Base-by-base conservation (phyloP, 2,888 invertebrate species). In the Mellilla xanthometata region DNA sequence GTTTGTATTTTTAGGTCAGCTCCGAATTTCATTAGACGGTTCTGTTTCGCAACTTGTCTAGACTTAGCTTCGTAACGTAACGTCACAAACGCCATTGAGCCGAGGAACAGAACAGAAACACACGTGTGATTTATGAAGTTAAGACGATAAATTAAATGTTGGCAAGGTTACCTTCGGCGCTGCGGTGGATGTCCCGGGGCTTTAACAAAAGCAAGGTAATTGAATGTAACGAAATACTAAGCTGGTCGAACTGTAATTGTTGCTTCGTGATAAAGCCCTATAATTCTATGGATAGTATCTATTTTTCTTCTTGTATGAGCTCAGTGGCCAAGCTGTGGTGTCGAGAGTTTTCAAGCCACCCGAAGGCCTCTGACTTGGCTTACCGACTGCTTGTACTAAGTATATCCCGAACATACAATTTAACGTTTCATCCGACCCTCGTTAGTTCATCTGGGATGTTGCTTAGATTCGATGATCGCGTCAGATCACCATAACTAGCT, bases 261-360 rank as follows among this genome's bases (percentile, higher is more conserved):
- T 44, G 43, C 55, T 49, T 40, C 52, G 32, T 54, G 76, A 49
- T 75, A 19, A 19, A 5, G 6, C 15, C 3, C 3, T 19, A 19
- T 6, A 19, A 19, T 6, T 3, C 3, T 19, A 1, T 5, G 15
- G 6, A 6, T 19, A 5, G 15, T 19, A 19, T 5, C 15, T 5
- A n/a, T n/a, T n/a, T n/a, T n/a, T n/a, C n/a, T n/a, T n/a, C n/a
- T n/a, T n/a, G n/a, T n/a, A n/a, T n/a, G n/a, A n/a, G n/a, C n/a
- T n/a, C n/a, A n/a, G n/a, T n/a, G n/a, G n/a, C n/a, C n/a, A n/a
- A n/a, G n/a, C n/a, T n/a, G n/a, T n/a, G n/a, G n/a, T n/a, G n/a
- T n/a, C n/a, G n/a, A n/a, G n/a, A n/a, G n/a, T n/a, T n/a, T n/a
- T n/a, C n/a, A n/a, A n/a, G n/a, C n/a, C n/a, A n/a, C n/a, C n/a